A percentile compares a stretch with the other conserved stretches of the same genome.
Evolutionary conservation across 2,113 vertebrate species (phyloP).

Genomic region (Aldabrachelys gigantea): DNA sequence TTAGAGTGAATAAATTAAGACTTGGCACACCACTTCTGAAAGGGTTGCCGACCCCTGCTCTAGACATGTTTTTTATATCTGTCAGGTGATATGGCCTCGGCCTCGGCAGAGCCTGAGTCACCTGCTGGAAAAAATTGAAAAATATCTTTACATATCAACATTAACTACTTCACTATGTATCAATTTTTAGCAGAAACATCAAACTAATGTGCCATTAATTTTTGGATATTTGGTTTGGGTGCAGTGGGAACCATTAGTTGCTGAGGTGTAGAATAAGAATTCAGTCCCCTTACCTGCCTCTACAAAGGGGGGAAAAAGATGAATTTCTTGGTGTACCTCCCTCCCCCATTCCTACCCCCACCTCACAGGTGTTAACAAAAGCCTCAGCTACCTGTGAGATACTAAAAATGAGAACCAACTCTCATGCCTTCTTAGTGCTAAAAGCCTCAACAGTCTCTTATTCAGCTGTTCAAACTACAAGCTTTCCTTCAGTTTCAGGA

Average conservation of each 20-base stretch:
- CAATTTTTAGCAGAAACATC: background rate
- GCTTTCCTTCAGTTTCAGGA: background rate
- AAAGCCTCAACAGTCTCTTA: background rate
- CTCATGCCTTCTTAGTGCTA: background rate
- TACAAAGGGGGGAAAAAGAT: background rate
- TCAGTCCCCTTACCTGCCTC: background rate
- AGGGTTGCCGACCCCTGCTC: background rate
- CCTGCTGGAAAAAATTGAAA: background rate
- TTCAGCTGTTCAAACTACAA: background rate
- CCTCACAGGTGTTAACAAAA: background rate
- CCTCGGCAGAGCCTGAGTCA: background rate
- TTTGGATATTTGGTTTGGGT: background rate
- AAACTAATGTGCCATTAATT: background rate
- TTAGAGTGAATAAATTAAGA: too few relatives aligned
- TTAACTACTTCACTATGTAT: background rate
- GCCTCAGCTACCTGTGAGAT: background rate
- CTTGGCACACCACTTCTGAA: too few relatives aligned
- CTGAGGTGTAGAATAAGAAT: background rate
- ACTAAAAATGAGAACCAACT: background rate
- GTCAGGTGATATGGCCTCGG: background rate
- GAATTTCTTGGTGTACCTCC: background rate
- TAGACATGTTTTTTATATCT: background rate
- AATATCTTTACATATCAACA: background rate
- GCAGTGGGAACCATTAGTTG: background rate
- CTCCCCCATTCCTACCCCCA: background rate